Evolutionary conservation across 1,140 invertebrate genomes (phyloP).

Genomic region (Tetramorium alpestre): DNA sequence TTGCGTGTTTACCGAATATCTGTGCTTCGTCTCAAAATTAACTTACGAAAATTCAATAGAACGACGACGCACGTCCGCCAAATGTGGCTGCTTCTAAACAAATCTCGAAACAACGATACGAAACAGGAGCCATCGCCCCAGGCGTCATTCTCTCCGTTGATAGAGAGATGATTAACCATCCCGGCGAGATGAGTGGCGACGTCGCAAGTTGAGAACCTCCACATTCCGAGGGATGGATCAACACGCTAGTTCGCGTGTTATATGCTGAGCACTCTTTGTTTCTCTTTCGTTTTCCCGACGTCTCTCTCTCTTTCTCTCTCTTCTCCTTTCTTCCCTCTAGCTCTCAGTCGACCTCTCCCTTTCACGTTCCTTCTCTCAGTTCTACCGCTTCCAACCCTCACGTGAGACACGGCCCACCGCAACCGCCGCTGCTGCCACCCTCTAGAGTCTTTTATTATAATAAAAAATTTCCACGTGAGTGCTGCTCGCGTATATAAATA

Average conservation of each 20-base stretch:
- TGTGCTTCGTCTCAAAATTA: not conserved
- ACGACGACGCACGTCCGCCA: not conserved
- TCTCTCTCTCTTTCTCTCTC: not conserved
- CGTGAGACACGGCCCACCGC: constrained; percentile 70
- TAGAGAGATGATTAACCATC: not conserved
- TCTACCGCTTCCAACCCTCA: constrained; percentile 70
- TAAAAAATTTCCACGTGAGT: constrained; percentile 76
- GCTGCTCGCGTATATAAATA: constrained; percentile 73
- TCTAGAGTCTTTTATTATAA: constrained; percentile 77
- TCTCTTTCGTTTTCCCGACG: not conserved
- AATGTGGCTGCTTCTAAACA: not conserved
- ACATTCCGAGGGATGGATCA: constrained; percentile 81
- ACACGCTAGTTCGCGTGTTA: constrained; percentile 84
- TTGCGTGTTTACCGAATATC: not conserved
- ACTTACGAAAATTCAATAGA: not conserved
- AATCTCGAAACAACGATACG: not conserved
- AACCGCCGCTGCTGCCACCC: constrained; percentile 64
- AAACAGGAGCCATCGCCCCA: not conserved
- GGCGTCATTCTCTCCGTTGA: not conserved
- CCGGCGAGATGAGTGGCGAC: not conserved
- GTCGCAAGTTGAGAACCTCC: constrained; percentile 78
- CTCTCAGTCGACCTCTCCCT: constrained; percentile 25
- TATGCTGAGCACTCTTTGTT: constrained; percentile 65
- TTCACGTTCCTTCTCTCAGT: constrained; percentile 38
- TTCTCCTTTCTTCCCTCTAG: not conserved